Percentiles rank a stretch among this genome's conserved stretches.
Conservation (phyloP, 2,113 vertebrate species). For the Mesembrinibis cayennensis region DNA sequence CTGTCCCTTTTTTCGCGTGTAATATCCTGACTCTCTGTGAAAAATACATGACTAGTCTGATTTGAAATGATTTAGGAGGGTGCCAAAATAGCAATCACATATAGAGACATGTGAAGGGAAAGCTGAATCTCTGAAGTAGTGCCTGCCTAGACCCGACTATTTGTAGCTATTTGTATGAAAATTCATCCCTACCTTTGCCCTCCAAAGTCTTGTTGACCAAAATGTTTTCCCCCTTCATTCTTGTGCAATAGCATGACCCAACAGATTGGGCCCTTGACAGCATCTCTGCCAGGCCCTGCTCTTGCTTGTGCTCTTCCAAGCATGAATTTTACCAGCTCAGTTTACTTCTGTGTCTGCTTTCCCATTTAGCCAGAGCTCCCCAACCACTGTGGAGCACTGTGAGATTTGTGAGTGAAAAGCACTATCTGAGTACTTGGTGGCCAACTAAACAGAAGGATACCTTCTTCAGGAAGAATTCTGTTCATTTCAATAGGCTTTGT, state of each 20-base stretch:
- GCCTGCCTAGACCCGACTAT: neutral
- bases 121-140: neutral
- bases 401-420: neutral
- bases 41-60: neutral
- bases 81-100: neutral
- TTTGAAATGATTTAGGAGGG: neutral
- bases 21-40: neutral
- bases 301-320: neutral
- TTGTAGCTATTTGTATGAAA: neutral
- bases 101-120: neutral
- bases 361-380: neutral
- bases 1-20: neutral
- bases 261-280: neutral
- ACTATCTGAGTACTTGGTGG: neutral
- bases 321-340: neutral
- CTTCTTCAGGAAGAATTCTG: neutral
- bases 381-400: neutral
- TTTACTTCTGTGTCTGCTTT: neutral
- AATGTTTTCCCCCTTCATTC: neutral
- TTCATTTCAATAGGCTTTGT: neutral
- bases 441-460: neutral
- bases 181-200: neutral
- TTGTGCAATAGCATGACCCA: neutral
- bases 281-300: neutral
- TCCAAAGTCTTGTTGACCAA: neutral